Percentiles rank a stretch among this genome's conserved stretches.
Conservation (phyloP, 30 jellyfish, hydroid and myxozoan genomes). For the Turritopsis rubra region DNA sequence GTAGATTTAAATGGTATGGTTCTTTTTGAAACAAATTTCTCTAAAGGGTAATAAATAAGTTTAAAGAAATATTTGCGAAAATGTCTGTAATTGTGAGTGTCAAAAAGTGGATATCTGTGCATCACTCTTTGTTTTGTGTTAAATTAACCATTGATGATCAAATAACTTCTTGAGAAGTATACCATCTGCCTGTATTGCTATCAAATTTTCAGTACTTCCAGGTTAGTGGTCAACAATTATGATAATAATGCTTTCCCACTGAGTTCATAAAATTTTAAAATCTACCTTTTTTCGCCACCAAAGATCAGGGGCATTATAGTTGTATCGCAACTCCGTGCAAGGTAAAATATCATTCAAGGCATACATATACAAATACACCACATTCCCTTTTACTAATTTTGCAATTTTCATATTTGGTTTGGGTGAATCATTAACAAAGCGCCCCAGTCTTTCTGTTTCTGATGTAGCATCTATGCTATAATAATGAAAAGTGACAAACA, state of each 20-base stretch:
- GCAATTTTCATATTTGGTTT: not conserved
- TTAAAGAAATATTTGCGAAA: not conserved
- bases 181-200: not conserved
- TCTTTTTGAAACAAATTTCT: not conserved
- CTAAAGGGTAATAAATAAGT: not conserved
- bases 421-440: not conserved
- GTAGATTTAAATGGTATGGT: not conserved
- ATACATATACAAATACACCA: not conserved
- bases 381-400: not conserved
- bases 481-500: not conserved
- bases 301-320: not conserved
- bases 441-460: not conserved
- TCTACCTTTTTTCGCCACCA: not conserved
- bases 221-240: not conserved
- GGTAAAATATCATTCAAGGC: not conserved
- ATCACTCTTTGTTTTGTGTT: not conserved
- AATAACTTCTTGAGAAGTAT: not conserved
- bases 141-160: not conserved
- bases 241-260: not conserved
- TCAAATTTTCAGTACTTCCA: not conserved
- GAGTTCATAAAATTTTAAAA: not conserved
- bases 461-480: not conserved
- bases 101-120: not conserved
- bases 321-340: not conserved
- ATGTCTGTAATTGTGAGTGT: not conserved